Evolutionary conservation across 2,113 vertebrate genomes (phyloP).

Genomic region (Gila orcuttii): DNA sequence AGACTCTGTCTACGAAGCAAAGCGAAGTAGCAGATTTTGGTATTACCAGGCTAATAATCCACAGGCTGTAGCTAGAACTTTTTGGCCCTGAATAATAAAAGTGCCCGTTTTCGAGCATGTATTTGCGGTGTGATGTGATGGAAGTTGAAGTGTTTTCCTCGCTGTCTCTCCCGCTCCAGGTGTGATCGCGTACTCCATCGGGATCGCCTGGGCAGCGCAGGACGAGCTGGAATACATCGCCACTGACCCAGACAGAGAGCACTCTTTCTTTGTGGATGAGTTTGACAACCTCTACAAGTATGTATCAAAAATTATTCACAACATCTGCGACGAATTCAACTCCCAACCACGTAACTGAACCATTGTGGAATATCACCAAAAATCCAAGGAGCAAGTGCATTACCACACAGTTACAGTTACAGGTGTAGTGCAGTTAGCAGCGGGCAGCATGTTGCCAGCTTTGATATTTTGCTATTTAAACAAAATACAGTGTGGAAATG

Average conservation of each 20-base stretch:
- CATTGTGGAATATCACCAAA: background rate
- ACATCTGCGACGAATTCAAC: conserved; percentile 98
- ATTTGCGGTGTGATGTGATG: too few relatives aligned
- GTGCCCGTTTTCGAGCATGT: background rate
- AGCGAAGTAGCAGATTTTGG: too few relatives aligned
- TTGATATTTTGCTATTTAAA: background rate
- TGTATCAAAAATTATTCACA: conserved; percentile 89
- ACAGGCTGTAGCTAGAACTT: too few relatives aligned
- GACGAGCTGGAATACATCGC: conserved; percentile 96
- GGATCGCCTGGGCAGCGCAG: conserved; percentile 93
- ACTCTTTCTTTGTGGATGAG: conserved; percentile 97
- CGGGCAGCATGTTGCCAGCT: too few relatives aligned
- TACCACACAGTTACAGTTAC: background rate
- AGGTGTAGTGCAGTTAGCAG: too few relatives aligned
- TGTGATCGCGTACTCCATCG: conserved; percentile 92
- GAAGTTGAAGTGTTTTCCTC: background rate
- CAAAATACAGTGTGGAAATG: background rate
- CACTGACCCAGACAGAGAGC: conserved; percentile 89
- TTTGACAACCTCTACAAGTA: conserved; percentile 91
- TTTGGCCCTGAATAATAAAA: background rate
- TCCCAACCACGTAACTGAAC: conserved; percentile 93
- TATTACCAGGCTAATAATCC: too few relatives aligned
- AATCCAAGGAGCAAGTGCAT: background rate
- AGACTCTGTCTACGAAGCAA: too few relatives aligned
- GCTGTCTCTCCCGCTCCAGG: conserved; percentile 71